phyloP scores from a whole-genome alignment of 1,140 invertebrate genomes.

The Goniozus legneri region DNA sequence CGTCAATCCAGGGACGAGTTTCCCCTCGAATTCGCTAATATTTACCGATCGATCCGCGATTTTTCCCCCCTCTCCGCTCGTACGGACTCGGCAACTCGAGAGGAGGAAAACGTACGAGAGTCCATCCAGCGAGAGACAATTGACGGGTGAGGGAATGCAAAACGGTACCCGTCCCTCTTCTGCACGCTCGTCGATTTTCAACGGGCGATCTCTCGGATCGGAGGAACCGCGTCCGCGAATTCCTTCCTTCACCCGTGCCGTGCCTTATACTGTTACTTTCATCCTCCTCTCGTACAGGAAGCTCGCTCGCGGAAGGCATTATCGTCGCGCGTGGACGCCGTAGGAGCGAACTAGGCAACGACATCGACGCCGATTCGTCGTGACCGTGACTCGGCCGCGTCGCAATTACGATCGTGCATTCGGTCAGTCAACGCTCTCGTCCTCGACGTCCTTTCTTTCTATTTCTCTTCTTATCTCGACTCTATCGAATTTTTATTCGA shows the following conservation, averaged over 20 bases:
- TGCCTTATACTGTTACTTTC: background rate
- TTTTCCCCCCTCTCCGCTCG: background rate
- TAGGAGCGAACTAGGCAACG: background rate
- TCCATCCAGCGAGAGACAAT: no score
- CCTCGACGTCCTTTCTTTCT: background rate
- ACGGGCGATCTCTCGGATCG: background rate
- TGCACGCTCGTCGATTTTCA: background rate
- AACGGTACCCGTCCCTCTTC: background rate
- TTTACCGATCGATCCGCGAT: no score
- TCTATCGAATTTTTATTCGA: background rate
- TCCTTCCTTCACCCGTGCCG: background rate
- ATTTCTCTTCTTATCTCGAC: background rate
- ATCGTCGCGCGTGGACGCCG: background rate
- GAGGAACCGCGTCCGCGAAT: background rate
- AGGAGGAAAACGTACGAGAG: background rate
- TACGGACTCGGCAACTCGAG: background rate
- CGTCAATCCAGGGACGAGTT: no score
- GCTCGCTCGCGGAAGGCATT: background rate
- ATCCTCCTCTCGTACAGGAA: background rate
- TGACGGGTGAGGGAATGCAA: background rate
- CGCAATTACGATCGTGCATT: conserved; percentile 23
- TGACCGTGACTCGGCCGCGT: conserved; percentile 25
- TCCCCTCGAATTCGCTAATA: no score
- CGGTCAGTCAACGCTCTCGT: background rate
- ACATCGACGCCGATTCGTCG: conserved; percentile 3